Evolutionary conservation across 2,888 invertebrate genomes (phyloP).

Genomic region (Scaeva pyrastri): DNA sequence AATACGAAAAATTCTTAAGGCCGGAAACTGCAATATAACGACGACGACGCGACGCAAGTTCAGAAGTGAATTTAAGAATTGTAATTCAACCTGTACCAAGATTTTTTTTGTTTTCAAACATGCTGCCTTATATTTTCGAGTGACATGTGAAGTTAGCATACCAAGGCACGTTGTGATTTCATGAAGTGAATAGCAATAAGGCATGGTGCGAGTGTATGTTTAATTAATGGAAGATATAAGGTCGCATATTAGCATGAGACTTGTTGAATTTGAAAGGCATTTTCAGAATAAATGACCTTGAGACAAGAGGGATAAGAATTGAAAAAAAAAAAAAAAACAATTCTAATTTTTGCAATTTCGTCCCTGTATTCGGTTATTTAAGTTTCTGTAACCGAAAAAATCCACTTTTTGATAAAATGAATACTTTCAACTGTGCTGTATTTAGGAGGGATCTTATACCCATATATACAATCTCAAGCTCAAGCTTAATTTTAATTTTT

Average conservation of each 20-base stretch:
- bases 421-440: too few relatives aligned
- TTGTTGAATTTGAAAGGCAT: conserved; percentile 30
- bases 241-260: conserved; percentile 37
- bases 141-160: conserved; percentile 49
- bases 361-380: too few relatives aligned
- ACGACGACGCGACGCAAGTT: too few relatives aligned
- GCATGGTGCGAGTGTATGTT: conserved; percentile 24
- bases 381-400: too few relatives aligned
- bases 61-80: conserved; percentile 25
- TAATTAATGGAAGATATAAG: conserved; percentile 48
- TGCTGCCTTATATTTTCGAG: conserved; percentile 27
- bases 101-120: conserved; percentile 10
- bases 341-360: not conserved
- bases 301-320: conserved; percentile 9
- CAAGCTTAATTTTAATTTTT: too few relatives aligned
- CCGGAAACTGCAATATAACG: conserved; percentile 3
- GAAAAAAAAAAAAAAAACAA: not conserved
- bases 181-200: conserved; percentile 57
- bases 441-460: too few relatives aligned
- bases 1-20: conserved; percentile 11
- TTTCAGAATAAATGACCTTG: conserved; percentile 57
- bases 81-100: conserved; percentile 27
- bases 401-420: too few relatives aligned
- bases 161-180: conserved; percentile 32
- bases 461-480: too few relatives aligned